phyloP scores from a whole-genome alignment of 2,113 vertebrate species.

The Bettongia penicillata region DNA sequence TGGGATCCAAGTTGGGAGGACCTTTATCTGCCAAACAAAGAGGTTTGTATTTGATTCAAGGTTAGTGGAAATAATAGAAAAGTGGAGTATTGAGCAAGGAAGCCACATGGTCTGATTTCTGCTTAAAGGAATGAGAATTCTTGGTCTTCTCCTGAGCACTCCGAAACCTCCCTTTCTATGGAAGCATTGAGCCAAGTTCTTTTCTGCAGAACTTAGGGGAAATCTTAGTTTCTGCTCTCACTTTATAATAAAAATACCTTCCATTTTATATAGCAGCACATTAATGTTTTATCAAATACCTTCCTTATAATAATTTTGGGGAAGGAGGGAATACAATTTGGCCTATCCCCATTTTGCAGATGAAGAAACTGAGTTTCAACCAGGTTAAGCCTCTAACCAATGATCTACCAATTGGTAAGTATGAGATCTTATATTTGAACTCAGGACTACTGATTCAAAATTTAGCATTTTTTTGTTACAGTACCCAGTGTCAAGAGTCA shows the following conservation, averaged over 20 bases:
- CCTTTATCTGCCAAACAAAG: not conserved
- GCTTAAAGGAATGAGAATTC: not conserved
- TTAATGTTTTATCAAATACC: not conserved
- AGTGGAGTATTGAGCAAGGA: not conserved
- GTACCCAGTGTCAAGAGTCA: not conserved
- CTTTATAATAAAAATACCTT: not conserved
- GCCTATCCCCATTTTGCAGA: not conserved
- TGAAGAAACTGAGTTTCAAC: not conserved
- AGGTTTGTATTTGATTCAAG: not conserved
- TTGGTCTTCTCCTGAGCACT: not conserved
- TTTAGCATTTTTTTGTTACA: not conserved
- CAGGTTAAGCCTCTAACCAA: not conserved
- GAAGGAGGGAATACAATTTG: not conserved
- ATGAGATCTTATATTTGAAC: not conserved
- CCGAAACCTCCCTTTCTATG: not conserved
- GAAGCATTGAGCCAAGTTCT: not conserved
- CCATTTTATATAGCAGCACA: not conserved
- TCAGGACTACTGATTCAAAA: not conserved
- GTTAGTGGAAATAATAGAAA: not conserved
- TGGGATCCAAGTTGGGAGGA: not conserved
- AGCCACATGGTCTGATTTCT: not conserved
- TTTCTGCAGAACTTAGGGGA: not conserved
- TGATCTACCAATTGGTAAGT: not conserved
- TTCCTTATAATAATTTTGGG: not conserved
- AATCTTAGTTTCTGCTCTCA: not conserved